Evolutionary conservation across 2,888 invertebrate genomes (phyloP).

Genomic region (Lasioglossum pauxillum): DNA sequence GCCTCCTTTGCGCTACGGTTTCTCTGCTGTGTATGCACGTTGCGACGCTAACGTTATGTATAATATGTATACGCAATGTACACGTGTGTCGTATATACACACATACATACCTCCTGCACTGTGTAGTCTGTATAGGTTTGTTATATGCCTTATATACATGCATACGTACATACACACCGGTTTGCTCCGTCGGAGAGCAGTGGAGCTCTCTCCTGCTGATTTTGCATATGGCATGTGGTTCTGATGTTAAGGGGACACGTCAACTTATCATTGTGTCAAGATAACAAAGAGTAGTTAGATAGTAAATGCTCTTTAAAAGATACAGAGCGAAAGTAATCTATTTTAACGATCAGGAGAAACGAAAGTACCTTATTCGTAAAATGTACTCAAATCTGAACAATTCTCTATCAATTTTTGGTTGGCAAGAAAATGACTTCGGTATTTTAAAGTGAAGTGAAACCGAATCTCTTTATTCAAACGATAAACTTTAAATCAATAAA

Average conservation of each 20-base stretch:
- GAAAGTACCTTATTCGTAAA: neutral
- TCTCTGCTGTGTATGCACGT: constrained; percentile 59
- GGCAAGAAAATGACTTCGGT: too few relatives aligned
- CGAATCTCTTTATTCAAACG: too few relatives aligned
- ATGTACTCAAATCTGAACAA: neutral
- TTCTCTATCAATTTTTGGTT: too few relatives aligned
- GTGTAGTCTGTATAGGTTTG: constrained; percentile 28
- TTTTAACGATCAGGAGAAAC: neutral
- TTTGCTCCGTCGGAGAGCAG: neutral
- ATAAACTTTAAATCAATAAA: too few relatives aligned
- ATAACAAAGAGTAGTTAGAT: neutral
- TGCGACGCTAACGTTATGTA: constrained; percentile 49
- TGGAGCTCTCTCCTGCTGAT: neutral
- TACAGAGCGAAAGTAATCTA: neutral
- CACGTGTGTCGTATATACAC: constrained; percentile 52
- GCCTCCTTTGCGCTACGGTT: constrained; percentile 47
- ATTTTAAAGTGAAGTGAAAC: too few relatives aligned
- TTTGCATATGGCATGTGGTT: constrained; percentile 22
- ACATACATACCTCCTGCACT: constrained; percentile 26
- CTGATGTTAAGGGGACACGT: constrained; percentile 18
- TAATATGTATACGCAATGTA: constrained; percentile 66
- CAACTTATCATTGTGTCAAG: neutral
- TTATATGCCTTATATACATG: constrained; percentile 53
- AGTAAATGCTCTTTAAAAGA: too few relatives aligned
- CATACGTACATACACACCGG: constrained; percentile 45